Evolutionary conservation across 2,888 invertebrate genomes (phyloP), one percentile per base, ranked within the genome.

Genomic region (Megalurothrips usitatus): DNA sequence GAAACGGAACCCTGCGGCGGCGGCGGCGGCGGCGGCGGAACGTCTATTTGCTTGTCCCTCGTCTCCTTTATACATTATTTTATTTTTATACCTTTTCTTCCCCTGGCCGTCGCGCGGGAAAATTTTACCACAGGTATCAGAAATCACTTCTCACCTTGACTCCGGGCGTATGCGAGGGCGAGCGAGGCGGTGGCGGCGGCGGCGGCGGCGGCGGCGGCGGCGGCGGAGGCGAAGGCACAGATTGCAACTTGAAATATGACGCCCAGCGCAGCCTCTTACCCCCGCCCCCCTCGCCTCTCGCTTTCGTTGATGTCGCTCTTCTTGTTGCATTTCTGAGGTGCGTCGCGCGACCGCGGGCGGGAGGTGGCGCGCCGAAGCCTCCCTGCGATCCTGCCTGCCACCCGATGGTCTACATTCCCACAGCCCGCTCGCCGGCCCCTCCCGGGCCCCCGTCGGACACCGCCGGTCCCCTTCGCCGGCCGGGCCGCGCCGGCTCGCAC

Each of bases 71-170:
- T 43, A 43, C 6, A 4, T 43, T 43, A 4, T 4, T 43, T 43
- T n/a, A n/a, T n/a, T n/a, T n/a, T 52, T 52, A 14, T 17, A 17
- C 52, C 1, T 52, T 52, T 52, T 58, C 6, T 58, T 58, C 17
- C 58, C 14, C 58, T 26, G 68, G 26, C 68, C 10, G 23, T n/a
- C 58, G 58, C 23, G 68, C 68, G 68, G 68, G 68, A 26, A 75
- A 75, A 75, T 75, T 75, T 75, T 75, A 75, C 68, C 68, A 75
- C 68, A 75, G 68, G 68, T 75, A 75, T 75, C 68, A 75, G 68
- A 75, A 75, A 75, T 75, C 68, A 75, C 68, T 75, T 75, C 68
- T 75, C 68, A 75, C 68, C 68, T 75, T 75, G 68, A 19, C 19
- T 19, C 6, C 17, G 19, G 58, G 58, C 58, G 58, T 58, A 19